These are phyloP conservation scores for Neolamprologus fasciatus DNA, from an alignment of 2,113 vertebrate genomes.

Conservation along the genomic window DNA sequence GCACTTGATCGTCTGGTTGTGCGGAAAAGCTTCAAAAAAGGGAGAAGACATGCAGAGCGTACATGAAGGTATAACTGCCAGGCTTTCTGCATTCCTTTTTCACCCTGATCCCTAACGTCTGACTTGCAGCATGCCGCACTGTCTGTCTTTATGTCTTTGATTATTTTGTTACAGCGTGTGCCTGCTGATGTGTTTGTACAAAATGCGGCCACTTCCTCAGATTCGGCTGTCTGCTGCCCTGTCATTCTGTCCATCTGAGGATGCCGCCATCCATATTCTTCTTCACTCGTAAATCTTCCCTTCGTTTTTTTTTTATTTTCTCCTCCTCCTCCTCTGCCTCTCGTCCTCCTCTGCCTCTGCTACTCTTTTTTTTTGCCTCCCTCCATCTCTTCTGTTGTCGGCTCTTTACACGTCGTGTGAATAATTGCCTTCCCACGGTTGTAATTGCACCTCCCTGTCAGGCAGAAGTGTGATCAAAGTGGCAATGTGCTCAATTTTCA, in stretches of 20 bases:
- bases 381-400: conserved; percentile 27
- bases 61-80: conserved; percentile 90
- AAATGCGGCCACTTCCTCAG: conserved; percentile 56
- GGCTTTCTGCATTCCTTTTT: conserved; percentile 55
- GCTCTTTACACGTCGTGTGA: conserved; percentile 61
- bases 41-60: conserved; percentile 99
- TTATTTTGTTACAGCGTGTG: conserved; percentile 34
- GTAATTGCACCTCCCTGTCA: conserved; percentile 69
- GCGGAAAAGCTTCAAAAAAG: conserved; percentile 97
- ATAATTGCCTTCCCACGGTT: conserved; percentile 67
- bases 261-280: conserved; percentile 38
- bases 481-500: conserved; percentile 57
- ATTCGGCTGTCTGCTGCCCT: conserved; percentile 56
- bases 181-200: conserved; percentile 27
- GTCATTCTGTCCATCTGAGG: conserved; percentile 40
- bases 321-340: background rate
- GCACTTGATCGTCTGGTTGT: conserved; percentile 39
- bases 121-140: conserved; percentile 57
- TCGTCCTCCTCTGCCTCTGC: background rate
- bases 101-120: conserved; percentile 1
- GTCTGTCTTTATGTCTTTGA: conserved; percentile 29
- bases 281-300: conserved; percentile 43
- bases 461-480: conserved; percentile 72
- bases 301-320: background rate
- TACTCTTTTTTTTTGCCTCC: background rate